These are phyloP conservation scores for Fragum sueziense DNA, from an alignment of 2,888 invertebrate species.

Conservation along the genomic window DNA sequence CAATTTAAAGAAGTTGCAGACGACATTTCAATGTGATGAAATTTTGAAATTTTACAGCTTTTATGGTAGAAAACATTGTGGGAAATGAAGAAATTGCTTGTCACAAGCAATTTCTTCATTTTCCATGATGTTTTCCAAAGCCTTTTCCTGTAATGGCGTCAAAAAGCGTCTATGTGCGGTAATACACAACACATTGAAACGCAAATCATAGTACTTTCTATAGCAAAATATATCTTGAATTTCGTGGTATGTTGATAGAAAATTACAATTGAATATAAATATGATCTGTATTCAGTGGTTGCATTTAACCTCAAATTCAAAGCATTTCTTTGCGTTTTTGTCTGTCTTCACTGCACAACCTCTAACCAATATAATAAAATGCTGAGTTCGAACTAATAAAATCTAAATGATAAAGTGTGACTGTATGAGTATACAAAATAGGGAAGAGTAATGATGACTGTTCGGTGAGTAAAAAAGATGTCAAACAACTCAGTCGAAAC, in stretches of 20 bases:
- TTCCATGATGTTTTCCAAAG: neutral
- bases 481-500: neutral
- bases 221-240: too few relatives aligned
- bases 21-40: too few relatives aligned
- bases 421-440: neutral
- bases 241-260: too few relatives aligned
- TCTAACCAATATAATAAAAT: neutral
- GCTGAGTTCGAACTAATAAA: neutral
- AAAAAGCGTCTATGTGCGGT: too few relatives aligned
- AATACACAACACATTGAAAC: too few relatives aligned
- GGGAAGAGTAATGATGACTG: neutral
- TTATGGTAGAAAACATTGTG: neutral
- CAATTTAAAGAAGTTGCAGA: too few relatives aligned
- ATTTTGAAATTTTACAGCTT: neutral
- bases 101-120: neutral
- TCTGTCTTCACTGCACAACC: neutral
- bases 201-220: too few relatives aligned
- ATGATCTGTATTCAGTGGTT: too few relatives aligned
- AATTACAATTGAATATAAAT: too few relatives aligned
- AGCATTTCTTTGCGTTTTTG: neutral
- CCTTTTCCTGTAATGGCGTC: too few relatives aligned
- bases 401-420: neutral
- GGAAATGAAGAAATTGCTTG: neutral
- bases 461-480: neutral
- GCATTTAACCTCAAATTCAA: neutral